Conservation (phyloP, 2,797 vertebrate genomes). For the Leptatherina wallacei region DNA sequence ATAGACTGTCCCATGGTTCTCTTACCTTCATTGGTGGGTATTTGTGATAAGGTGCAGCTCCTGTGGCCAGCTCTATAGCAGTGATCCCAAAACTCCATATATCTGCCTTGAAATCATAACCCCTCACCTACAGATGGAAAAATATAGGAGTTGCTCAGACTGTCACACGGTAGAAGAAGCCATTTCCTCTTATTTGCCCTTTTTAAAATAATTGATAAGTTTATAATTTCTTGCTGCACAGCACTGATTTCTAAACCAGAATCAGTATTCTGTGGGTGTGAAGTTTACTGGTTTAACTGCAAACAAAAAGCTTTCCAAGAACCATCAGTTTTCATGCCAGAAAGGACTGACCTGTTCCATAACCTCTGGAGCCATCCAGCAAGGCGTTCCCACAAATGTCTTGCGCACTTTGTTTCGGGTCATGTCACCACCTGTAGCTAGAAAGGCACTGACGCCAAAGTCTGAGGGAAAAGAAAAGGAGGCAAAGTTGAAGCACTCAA, state of each 20-base stretch:
- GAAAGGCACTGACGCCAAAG: conserved; percentile 95
- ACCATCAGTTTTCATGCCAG: background rate
- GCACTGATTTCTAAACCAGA: background rate
- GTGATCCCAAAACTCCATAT: conserved; percentile 99
- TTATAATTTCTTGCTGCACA: background rate
- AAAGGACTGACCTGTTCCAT: conserved; percentile 92
- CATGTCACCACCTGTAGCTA: conserved; percentile 96
- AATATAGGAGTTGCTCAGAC: background rate
- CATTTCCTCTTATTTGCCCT: background rate
- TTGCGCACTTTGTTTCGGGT: conserved; percentile 98
- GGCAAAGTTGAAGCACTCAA: background rate
- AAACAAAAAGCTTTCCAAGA: conserved; percentile 1
- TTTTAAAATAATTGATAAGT: background rate
- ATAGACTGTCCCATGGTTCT: too few species aligned
- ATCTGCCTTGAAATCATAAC: conserved; percentile 98
- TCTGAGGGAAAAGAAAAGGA: conserved; percentile 75
- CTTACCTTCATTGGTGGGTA: conserved; percentile 96
- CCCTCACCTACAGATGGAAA: conserved; percentile 86
- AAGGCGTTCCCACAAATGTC: conserved; percentile 97
- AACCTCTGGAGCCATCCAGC: conserved; percentile 99
- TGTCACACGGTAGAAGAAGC: conserved; percentile 3
- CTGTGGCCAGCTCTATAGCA: conserved; percentile 94
- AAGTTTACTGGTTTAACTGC: background rate
- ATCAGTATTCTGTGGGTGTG: background rate
- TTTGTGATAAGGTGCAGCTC: conserved; percentile 97